These are phyloP conservation scores for Calonectris borealis DNA, from an alignment of 2,113 vertebrate species.

Conservation along the genomic window DNA sequence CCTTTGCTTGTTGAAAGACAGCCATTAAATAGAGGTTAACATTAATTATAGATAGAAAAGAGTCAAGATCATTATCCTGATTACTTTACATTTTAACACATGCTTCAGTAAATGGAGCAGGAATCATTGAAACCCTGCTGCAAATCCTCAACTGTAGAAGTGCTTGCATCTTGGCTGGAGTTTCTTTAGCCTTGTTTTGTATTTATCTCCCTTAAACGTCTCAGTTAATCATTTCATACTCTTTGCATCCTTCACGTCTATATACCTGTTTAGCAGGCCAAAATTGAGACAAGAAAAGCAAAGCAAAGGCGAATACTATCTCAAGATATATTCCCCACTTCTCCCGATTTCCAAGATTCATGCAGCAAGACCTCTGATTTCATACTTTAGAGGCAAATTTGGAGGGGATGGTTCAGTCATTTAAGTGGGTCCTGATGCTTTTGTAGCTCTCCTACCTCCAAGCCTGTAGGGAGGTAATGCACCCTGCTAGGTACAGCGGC, in stretches of 20 bases:
- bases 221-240: background rate
- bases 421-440: background rate
- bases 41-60: background rate
- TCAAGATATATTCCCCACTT: background rate
- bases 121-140: background rate
- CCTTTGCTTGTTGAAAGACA: background rate
- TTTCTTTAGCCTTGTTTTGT: background rate
- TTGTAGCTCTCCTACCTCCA: background rate
- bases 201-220: background rate
- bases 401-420: background rate
- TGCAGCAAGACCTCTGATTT: background rate
- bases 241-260: background rate
- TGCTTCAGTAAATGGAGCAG: background rate
- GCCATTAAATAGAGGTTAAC: background rate
- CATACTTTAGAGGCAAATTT: background rate
- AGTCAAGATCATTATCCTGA: background rate
- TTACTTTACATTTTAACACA: background rate
- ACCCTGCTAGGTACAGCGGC: background rate
- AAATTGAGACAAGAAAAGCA: background rate
- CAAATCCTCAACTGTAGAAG: background rate
- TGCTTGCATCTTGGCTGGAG: background rate
- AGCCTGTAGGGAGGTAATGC: background rate
- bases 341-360: background rate
- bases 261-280: background rate
- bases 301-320: background rate